These are phyloP conservation scores for Alosa sapidissima DNA, from an alignment of 2,797 vertebrate species.

Conservation along the genomic window DNA sequence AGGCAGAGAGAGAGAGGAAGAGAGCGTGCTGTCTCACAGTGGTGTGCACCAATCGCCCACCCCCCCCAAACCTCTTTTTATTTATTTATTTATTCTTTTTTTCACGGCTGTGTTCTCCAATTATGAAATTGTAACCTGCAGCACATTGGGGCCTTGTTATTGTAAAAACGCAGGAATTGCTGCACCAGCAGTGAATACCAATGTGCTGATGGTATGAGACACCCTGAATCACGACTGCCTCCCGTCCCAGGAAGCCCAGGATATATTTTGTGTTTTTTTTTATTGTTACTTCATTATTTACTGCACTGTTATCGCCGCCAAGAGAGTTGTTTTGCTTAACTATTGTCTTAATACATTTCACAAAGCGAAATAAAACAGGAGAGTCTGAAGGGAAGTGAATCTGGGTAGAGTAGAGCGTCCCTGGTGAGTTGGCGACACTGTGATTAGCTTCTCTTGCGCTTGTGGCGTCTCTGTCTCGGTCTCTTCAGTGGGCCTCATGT, in stretches of 20 bases:
- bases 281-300: background rate
- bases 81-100: background rate
- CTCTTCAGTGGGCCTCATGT: background rate
- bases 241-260: background rate
- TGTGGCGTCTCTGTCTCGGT: background rate
- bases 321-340: background rate
- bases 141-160: conserved; percentile 40
- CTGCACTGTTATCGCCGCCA: background rate
- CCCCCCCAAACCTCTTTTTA: background rate
- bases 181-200: conserved; percentile 36
- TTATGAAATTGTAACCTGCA: conserved; percentile 38
- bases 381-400: background rate
- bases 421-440: background rate
- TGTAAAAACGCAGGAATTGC: conserved; percentile 32
- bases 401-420: background rate
- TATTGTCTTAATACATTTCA: background rate
- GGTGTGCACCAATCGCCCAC: conserved; percentile 24
- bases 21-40: background rate
- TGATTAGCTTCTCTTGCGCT: background rate
- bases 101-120: conserved; percentile 34
- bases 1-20: background rate
- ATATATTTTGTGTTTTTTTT: background rate
- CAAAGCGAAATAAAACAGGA: background rate
- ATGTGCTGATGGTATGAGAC: conserved; percentile 13
- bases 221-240: background rate